Base-by-base conservation (phyloP, 2,113 vertebrate species). In the Dicerorhinus sumatrensis region DNA sequence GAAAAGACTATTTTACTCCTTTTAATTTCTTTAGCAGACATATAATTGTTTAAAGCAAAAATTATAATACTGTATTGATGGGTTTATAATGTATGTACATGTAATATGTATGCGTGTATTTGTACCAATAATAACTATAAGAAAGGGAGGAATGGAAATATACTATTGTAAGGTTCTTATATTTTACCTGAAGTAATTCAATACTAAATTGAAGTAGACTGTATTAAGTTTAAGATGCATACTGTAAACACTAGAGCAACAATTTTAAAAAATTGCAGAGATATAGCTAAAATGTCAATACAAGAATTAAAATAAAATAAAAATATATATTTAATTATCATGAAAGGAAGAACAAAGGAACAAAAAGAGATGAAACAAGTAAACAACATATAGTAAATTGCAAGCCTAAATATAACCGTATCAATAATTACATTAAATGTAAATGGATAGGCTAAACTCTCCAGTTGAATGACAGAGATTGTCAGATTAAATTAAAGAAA, bases 251-350 rank as follows among this genome's bases (percentile, higher is more conserved):
- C 27, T 67, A 83, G 10, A 75, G 46, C 46, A 75, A 67, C 21
- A 75, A 10, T 51, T 56, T 31, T 31, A 18, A 76, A 73, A 76
- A n/a, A 76, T n/a, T 73, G 1, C 25, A 89, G 58, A 76, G 46
- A 76, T 8, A 72, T 82, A 82, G 31, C 33, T 79, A 85, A 33
- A 90, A 84, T 83, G 1, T 8, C 25, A 77, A 70, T 18, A 54
- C 13, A 69, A 54, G 12, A 94, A 73, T 82, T 73, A 73, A 89
- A 85, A 83, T 76, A 83, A 95, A 91, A 73, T 62, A 92, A 73
- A 81, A 91, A 85, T 54, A 54, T 79, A 76, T 6, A 58, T 65
- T 96, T 82, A 36, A 75, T 89, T 39, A 46, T 20, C 51, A 39
- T 62, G n/a, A 54, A 85, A 85, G 25, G 36, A 89, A 76, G 54